Evolutionary conservation across 53 echinoderm and acorn worm species (phyloP).

Genomic region (Antedon mediterranea): DNA sequence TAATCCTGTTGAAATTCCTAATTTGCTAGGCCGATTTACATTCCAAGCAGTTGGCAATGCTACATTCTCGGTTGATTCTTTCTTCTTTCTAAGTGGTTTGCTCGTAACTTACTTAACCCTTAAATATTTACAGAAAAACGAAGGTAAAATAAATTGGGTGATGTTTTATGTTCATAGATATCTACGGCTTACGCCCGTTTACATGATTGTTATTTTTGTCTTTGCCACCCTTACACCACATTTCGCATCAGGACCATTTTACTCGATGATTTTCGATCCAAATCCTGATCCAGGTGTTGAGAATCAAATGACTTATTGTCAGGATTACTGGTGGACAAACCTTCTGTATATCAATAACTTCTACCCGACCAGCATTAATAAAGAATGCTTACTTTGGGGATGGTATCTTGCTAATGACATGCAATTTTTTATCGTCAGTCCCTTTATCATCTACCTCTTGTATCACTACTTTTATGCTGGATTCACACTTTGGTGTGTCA

Average conservation of each 20-base stretch:
- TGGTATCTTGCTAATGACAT: neutral
- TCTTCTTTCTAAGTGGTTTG: constrained; percentile 38
- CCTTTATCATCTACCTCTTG: neutral
- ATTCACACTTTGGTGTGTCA: neutral
- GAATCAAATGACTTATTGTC: constrained; percentile 9
- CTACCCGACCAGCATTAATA: constrained; percentile 20
- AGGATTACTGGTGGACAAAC: constrained; percentile 89
- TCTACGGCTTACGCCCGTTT: constrained; percentile 57
- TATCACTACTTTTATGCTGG: neutral
- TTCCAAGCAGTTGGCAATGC: constrained; percentile 51
- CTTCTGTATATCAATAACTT: constrained; percentile 85
- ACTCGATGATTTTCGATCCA: constrained; percentile 5
- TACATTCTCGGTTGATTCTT: constrained; percentile 41
- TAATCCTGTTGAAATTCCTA: constrained; percentile 3
- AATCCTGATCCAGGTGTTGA: neutral
- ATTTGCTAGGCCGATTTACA: neutral
- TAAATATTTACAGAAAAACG: constrained; percentile 29
- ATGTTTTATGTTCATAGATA: constrained; percentile 82
- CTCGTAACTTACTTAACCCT: constrained; percentile 47
- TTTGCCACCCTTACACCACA: constrained; percentile 41
- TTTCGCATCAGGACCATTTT: constrained; percentile 54
- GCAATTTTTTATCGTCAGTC: neutral
- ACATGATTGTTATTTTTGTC: constrained; percentile 50
- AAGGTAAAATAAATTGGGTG: constrained; percentile 42
- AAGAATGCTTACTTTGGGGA: neutral